phyloP scores from a whole-genome alignment of 2,888 invertebrate genomes.

The Cryptus viduatorius region DNA sequence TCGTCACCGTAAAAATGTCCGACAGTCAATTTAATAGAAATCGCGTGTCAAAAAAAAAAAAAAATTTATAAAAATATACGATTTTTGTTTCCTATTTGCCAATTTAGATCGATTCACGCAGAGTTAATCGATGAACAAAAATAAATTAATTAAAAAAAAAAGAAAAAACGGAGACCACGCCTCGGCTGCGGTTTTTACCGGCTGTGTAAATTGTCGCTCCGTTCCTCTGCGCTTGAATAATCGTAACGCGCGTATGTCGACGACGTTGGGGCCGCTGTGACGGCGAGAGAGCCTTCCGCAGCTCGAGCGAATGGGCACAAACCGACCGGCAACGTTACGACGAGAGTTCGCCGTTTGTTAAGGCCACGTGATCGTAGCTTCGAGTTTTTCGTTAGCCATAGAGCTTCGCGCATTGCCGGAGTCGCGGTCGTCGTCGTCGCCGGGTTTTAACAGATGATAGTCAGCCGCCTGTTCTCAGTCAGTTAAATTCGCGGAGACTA shows the following conservation, averaged over 20 bases:
- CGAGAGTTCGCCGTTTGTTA: neutral
- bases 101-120: neutral
- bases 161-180: neutral
- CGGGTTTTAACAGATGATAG: conserved; percentile 8
- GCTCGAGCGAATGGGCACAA: neutral
- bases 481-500: neutral
- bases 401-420: neutral
- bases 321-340: conserved; percentile 6
- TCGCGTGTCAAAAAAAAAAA: too few relatives aligned
- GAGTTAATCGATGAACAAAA: neutral
- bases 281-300: neutral
- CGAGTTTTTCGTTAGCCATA: neutral
- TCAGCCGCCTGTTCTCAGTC: neutral
- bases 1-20: too few relatives aligned
- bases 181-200: neutral
- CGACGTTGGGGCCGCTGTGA: conserved; percentile 1
- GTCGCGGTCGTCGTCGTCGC: conserved; percentile 2
- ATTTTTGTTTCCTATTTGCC: neutral
- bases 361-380: conserved; percentile 1
- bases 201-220: neutral
- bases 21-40: too few relatives aligned
- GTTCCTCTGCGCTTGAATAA: conserved; percentile 7
- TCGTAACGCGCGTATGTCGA: neutral
- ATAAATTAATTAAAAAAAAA: neutral
- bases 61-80: too few relatives aligned